Base-by-base conservation (phyloP, 92 coral and sea anemone species). In the Porites evermanni region DNA sequence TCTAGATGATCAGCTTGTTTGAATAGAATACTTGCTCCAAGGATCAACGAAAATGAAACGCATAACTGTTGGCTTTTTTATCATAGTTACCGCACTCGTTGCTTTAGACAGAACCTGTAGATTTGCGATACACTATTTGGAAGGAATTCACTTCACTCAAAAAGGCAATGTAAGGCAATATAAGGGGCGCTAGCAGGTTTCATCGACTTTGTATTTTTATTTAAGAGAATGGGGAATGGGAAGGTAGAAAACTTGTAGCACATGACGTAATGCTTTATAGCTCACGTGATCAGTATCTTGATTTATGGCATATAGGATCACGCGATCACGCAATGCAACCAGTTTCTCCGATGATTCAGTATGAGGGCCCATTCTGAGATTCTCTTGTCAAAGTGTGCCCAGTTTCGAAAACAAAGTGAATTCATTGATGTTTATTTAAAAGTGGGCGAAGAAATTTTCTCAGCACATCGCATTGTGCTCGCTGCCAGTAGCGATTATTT, bases 1-100 rank as follows among this genome's bases (percentile, higher is more conserved):
- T 93, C 91, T 16, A 97, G 85, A 78, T 97, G 99, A 70, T 97
- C 98, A 16, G 94, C 99, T 67, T 89, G 93, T 72, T 97, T 98
- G 77, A 97, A 97, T 38, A 98, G 99, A 85, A 97, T 95, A 77
- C 87, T 95, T 38, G 94, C 97, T 77, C 99, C 95, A 75, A 53
- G 74, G 67, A 60, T 54, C 38, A 64, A 84, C 74, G 38, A 47
- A 21, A 44, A 21, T 67, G 12, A 67, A n/a, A 67, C 0, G 21
- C 21, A 21, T 21, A 21, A 21, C 0, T 26, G 29, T 26, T 26
- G 2, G 29, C 29, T 26, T 26, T 24, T 26, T 26, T 26, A 26
- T 26, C 29, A 26, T 26, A 26, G 29, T 26, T 26, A 26, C 29
- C 2, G 29, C 2, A 26, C 29, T 26, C 29, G 29, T 26, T 26